phyloP scores from a whole-genome alignment of 2,888 invertebrate species.

The Lasioglossum malachurum region DNA sequence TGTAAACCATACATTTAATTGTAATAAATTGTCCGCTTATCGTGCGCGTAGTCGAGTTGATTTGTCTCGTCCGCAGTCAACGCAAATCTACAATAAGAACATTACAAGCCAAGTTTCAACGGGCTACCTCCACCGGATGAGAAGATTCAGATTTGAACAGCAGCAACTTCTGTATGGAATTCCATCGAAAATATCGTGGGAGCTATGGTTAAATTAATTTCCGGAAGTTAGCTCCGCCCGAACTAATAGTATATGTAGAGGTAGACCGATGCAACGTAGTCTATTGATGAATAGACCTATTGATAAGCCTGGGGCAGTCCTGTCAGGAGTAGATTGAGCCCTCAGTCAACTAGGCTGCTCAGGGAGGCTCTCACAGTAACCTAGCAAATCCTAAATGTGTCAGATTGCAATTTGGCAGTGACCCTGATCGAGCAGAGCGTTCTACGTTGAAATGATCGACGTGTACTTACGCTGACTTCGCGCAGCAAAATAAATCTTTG shows the following conservation, averaged over 20 bases:
- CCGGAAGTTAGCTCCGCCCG: neutral
- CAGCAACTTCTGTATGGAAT: neutral
- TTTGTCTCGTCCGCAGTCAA: too few relatives aligned
- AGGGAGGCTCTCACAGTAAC: neutral
- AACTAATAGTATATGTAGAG: neutral
- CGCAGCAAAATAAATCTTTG: neutral
- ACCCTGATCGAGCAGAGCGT: neutral
- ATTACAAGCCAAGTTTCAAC: too few relatives aligned
- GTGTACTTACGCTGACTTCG: neutral
- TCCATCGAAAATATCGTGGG: neutral
- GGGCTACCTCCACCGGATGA: too few relatives aligned
- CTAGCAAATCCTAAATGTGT: neutral
- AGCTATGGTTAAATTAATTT: neutral
- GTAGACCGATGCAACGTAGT: neutral
- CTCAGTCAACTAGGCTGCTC: neutral
- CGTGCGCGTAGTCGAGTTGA: too few relatives aligned
- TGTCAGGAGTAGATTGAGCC: neutral
- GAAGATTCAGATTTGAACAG: too few relatives aligned
- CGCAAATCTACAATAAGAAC: too few relatives aligned
- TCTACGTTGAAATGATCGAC: neutral
- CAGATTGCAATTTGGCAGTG: neutral
- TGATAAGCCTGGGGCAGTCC: slow-evolving; percentile 1
- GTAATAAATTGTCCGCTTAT: too few relatives aligned
- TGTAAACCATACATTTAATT: too few relatives aligned
- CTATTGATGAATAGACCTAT: slow-evolving; percentile 1